phyloP scores from a whole-genome alignment of 1,140 invertebrate species.

The Aphaenogaster ashmeadi region DNA sequence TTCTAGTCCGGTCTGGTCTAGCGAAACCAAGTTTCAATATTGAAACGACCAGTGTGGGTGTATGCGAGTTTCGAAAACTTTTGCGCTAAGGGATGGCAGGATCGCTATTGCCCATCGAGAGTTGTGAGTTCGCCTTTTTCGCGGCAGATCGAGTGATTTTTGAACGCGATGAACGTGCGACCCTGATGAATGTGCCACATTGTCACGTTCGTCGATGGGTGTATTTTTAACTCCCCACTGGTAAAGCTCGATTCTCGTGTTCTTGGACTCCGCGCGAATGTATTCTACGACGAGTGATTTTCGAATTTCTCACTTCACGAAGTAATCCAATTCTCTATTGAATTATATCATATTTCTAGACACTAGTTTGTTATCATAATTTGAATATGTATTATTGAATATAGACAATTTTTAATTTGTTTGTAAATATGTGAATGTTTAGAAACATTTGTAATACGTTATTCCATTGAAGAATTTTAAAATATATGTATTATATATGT shows the following conservation, averaged over 20 bases:
- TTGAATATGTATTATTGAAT: not conserved
- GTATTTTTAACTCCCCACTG: constrained; percentile 77
- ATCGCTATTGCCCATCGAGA: constrained; percentile 66
- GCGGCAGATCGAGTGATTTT: constrained; percentile 2
- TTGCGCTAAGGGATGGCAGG: constrained; percentile 69
- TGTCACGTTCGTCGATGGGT: constrained; percentile 58
- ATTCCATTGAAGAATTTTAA: not conserved
- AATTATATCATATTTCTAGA: not conserved
- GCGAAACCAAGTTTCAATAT: constrained; percentile 66
- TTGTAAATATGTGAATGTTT: not conserved
- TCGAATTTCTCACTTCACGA: not conserved
- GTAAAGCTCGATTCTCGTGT: constrained; percentile 39
- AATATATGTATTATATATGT: not conserved
- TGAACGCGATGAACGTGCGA: constrained; percentile 46
- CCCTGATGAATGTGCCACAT: constrained; percentile 25
- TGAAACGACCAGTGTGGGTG: constrained; percentile 43
- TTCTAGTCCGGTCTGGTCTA: constrained; percentile 74
- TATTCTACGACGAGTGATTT: not conserved
- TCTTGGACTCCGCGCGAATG: constrained; percentile 19
- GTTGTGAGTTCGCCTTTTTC: constrained; percentile 68
- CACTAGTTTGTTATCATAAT: not conserved
- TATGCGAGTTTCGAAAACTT: constrained; percentile 53
- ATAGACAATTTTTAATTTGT: not conserved
- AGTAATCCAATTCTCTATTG: not conserved
- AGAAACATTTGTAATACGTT: not conserved